Evolutionary conservation across 37 sponge, comb jelly and placozoan species (phyloP), one percentile per base, ranked within the genome.

Genomic region (Cliona cf. orientalis): DNA sequence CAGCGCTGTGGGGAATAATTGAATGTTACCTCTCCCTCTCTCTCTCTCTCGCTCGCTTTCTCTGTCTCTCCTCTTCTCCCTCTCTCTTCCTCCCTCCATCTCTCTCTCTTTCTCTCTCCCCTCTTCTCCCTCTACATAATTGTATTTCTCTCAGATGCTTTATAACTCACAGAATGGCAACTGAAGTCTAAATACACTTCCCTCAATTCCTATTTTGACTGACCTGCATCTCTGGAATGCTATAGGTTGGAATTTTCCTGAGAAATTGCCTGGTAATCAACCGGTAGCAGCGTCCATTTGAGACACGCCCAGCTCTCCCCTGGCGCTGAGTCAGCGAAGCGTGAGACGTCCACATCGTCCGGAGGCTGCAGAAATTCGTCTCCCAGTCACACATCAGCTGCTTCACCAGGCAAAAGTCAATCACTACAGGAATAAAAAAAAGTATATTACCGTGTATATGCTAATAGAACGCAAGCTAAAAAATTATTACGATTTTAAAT

Each of bases 321-420:
- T 91, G 82, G 17, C 98, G 69, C 80, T 98, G 98, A 9, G 40
- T 74, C 38, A 98, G 88, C 22, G 96, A 92, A 22, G 98, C 90
- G 58, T 85, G 81, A 45, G 96, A 93, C 23, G 95, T 90, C 98
- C 95, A 95, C 46, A 58, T 73, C 32, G 85, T 69, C 36, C 59
- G 62, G 68, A 98, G 82, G 44, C 91, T 85, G 34, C 81, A 80
- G 66, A 86, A 95, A 71, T 93, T 93, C 3, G 95, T 95, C 28
- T 53, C 45, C 26, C 62, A 59, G 58, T 98, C 98, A 75, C 81
- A 89, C 41, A 81, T 79, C 62, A 98, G 78, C 74, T 98, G 89
- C 85, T 98, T 98, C 74, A 87, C 84, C 70, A 98, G 86, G 65
- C 98, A 95, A 83, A 98, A 98, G 53, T 98, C 98, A 38, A 98